Percentiles rank a stretch among this genome's conserved stretches.
Evolutionary conservation across 2,888 invertebrate genomes (phyloP).

Genomic region (Hypena proboscidalis): DNA sequence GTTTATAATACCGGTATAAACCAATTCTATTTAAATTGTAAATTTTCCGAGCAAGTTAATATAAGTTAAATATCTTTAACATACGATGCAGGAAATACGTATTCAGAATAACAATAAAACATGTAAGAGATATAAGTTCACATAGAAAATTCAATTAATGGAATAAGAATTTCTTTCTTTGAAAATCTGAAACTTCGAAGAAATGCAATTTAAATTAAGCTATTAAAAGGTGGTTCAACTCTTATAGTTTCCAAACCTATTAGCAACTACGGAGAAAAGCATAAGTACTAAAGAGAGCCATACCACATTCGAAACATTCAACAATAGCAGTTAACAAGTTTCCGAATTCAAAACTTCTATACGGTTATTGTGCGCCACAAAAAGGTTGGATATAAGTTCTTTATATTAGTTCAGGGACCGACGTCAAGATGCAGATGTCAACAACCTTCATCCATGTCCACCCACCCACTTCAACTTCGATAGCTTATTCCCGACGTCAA

Average conservation of each 20-base stretch:
- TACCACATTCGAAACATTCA: constrained; percentile 15
- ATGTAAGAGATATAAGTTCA: no score
- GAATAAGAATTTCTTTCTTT: not conserved
- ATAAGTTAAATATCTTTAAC: no score
- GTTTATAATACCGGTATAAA: constrained; percentile 6
- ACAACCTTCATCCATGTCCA: constrained; percentile 25
- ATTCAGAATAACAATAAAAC: no score
- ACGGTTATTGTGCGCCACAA: constrained; percentile 21
- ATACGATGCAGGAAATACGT: no score
- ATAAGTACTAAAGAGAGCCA: not conserved
- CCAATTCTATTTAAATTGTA: constrained; percentile 15
- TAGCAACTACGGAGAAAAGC: not conserved
- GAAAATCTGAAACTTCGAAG: not conserved
- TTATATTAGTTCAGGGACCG: constrained; percentile 12
- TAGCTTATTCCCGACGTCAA: constrained; percentile 38
- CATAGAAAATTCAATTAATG: no score
- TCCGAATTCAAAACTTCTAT: constrained; percentile 20
- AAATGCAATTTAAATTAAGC: not conserved
- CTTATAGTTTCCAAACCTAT: not conserved
- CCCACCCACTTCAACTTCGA: constrained; percentile 25
- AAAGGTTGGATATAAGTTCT: constrained; percentile 22
- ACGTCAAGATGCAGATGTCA: constrained; percentile 34
- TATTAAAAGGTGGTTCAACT: not conserved
- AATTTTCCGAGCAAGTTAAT: no score
- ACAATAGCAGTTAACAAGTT: constrained; percentile 16